Conservation (phyloP, 2,888 invertebrate genomes). For the Chydorus sphaericus region DNA sequence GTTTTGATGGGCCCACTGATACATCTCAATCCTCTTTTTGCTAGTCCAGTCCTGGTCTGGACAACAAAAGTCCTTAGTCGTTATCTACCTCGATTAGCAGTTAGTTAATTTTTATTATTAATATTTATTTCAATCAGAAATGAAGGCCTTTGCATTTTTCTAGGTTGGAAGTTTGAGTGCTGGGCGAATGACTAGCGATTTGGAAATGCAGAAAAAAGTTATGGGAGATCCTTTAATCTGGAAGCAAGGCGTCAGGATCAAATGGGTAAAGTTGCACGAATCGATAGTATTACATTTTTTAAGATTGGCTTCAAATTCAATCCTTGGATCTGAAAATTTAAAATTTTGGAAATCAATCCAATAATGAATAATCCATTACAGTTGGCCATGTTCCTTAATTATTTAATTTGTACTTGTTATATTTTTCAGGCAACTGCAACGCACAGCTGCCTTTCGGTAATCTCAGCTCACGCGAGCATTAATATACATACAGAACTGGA, state of each 20-base stretch:
- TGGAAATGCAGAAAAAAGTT: constrained; percentile 26
- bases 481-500: too few relatives aligned
- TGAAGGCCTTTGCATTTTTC: not conserved
- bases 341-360: too few relatives aligned
- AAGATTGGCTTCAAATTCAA: too few relatives aligned
- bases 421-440: constrained; percentile 24
- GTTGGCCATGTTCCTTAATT: too few relatives aligned
- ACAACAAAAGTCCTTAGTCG: constrained; percentile 11
- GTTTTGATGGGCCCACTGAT: constrained; percentile 30
- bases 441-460: constrained; percentile 22
- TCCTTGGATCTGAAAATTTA: too few relatives aligned
- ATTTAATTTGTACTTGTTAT: too few relatives aligned
- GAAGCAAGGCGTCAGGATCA: constrained; percentile 27
- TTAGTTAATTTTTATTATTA: not conserved
- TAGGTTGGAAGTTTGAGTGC: constrained; percentile 15
- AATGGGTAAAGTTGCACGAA: too few relatives aligned
- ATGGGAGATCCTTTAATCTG: constrained; percentile 28
- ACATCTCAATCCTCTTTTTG: constrained; percentile 21
- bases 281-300: too few relatives aligned
- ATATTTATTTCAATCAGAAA: too few relatives aligned
- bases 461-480: constrained; percentile 15
- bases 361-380: too few relatives aligned
- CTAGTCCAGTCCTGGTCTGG: constrained; percentile 20
- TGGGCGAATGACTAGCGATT: constrained; percentile 25
- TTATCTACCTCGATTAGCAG: constrained; percentile 18